A percentile compares a stretch with the other conserved stretches of the same genome.
Evolutionary conservation across 2,113 vertebrate species (phyloP).

Genomic region (Dicaeum eximium): DNA sequence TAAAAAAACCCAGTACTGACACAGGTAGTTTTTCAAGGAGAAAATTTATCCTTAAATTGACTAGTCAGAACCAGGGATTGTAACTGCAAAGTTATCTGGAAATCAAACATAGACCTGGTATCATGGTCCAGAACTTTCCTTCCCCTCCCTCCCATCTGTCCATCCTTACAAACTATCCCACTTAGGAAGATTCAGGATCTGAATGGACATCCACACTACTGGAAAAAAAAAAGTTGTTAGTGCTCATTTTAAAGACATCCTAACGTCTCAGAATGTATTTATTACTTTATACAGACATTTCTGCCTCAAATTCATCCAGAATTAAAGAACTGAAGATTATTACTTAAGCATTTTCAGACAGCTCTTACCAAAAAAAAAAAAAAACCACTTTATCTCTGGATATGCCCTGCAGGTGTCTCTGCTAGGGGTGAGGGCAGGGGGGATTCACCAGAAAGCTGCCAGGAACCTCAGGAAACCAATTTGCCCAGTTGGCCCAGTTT

Average conservation of each 20-base stretch:
- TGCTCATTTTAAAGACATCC: not conserved
- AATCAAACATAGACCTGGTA: not conserved
- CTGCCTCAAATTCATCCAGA: not conserved
- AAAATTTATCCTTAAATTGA: not conserved
- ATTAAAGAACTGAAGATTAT: not conserved
- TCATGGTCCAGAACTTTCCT: not conserved
- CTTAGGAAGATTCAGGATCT: not conserved
- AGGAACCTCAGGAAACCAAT: not conserved
- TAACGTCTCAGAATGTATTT: not conserved
- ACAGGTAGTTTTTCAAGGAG: not conserved
- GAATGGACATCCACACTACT: not conserved
- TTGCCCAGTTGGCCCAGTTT: no score
- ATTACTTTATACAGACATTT: not conserved
- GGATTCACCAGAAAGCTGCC: not conserved
- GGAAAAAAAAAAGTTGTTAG: not conserved
- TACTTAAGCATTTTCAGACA: not conserved
- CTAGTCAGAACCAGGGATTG: not conserved
- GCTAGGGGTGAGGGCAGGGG: fast-evolving
- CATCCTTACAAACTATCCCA: not conserved
- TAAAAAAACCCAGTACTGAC: not conserved
- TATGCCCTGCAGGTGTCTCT: not conserved
- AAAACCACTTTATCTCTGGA: not conserved
- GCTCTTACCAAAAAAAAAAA: not conserved
- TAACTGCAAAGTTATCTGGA: not conserved
- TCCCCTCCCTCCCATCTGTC: not conserved